Conservation (phyloP, 2,888 invertebrate genomes). For the Electrophaes corylata region DNA sequence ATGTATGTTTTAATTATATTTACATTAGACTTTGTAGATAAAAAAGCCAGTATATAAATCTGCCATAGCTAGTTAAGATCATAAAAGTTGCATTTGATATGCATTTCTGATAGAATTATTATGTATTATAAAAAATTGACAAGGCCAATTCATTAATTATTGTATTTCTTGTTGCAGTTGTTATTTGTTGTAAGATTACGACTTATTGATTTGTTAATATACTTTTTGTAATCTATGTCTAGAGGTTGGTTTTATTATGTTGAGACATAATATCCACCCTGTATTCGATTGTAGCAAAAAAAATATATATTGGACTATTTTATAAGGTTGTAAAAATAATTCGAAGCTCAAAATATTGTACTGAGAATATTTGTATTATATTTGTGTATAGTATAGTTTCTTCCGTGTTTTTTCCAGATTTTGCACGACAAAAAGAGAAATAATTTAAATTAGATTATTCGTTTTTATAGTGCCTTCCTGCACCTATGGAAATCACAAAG, state of each 20-base stretch:
- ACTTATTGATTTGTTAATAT: neutral
- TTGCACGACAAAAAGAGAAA: too few species aligned
- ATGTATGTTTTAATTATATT: too few species aligned
- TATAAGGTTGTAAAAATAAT: neutral
- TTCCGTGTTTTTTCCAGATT: too few species aligned
- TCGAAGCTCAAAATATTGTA: slow-evolving; percentile 5
- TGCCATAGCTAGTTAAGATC: slow-evolving; percentile 6
- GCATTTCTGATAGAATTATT: slow-evolving; percentile 17
- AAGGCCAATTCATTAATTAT: neutral
- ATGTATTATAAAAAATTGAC: neutral
- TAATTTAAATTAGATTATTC: too few species aligned
- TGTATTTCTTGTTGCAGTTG: too few species aligned
- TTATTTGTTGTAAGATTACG: too few species aligned
- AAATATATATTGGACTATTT: slow-evolving; percentile 1
- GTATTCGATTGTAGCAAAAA: neutral
- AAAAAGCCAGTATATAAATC: slow-evolving; percentile 1
- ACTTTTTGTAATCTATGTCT: neutral
- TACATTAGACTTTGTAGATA: neutral
- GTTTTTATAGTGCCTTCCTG: too few species aligned
- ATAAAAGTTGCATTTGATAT: slow-evolving; percentile 36
- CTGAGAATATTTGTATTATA: neutral
- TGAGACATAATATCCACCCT: neutral
- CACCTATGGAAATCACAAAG: too few species aligned
- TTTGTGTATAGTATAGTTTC: too few species aligned
- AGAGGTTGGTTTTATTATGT: neutral